Percentiles rank a stretch among this genome's conserved stretches.
phyloP scores from a whole-genome alignment of 2,113 vertebrate species.

The Ictidomys tridecemlineatus region DNA sequence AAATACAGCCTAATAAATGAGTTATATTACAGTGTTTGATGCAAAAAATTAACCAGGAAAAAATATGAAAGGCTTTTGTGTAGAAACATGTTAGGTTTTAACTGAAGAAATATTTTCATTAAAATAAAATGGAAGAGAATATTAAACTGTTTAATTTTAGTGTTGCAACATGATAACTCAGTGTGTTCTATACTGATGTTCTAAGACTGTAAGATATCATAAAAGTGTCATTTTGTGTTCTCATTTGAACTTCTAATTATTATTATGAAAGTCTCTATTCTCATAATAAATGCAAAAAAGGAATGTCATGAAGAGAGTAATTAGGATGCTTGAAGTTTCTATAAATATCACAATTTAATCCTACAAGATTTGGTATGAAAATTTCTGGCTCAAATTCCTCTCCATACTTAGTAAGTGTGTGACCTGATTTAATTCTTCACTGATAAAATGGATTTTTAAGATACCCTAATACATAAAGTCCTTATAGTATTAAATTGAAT shows the following conservation, averaged over 20 bases:
- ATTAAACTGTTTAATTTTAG: background rate
- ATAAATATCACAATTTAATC: background rate
- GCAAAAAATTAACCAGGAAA: background rate
- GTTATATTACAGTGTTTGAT: background rate
- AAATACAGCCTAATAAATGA: slow-evolving; percentile 7
- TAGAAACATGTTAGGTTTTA: background rate
- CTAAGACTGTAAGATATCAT: background rate
- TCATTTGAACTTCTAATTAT: background rate
- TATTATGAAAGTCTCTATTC: background rate
- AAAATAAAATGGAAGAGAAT: background rate
- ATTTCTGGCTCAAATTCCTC: background rate
- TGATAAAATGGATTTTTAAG: background rate
- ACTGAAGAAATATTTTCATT: background rate
- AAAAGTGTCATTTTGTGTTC: background rate
- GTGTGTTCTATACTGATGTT: background rate
- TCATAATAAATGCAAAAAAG: background rate
- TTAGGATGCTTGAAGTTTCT: background rate
- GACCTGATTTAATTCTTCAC: background rate
- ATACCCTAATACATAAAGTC: background rate
- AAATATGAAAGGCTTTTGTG: background rate
- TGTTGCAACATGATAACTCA: background rate
- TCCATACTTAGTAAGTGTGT: background rate
- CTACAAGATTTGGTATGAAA: background rate
- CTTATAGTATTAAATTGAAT: background rate
- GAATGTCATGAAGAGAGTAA: background rate